Base-by-base conservation (phyloP, 2,113 vertebrate species). In the Edolisoma coerulescens region DNA sequence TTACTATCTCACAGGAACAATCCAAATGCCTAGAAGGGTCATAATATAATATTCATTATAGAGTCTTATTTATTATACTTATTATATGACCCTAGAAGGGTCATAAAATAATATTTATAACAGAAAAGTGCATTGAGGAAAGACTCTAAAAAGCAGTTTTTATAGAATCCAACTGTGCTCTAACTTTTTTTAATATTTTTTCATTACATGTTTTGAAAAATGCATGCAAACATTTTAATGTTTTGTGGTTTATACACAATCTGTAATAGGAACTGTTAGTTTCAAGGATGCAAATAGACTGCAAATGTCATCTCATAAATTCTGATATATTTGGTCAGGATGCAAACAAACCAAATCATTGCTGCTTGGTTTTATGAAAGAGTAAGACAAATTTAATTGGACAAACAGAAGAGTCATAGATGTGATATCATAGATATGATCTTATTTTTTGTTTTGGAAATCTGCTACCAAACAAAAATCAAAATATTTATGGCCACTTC, bases 81-180 rank as follows among this genome's bases (percentile, higher is more conserved):
- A 82, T 69, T 83, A 76, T 42, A 54, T 69, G 35, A 69, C 41
- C 41, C 22, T 61, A 49, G 63, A 63, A 84, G 35, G 4, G 5
- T 73, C 45, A 61, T 85, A 91, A 90, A 92, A 53, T 32, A 70
- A 14, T 91, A 82, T 93, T 89, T 96, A 82, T 79, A 71, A 26
- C 17, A 60, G 56, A 16, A 60, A 44, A 71, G 2, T 13, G 3
- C 41, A 20, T 35, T 79, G 30, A 88, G 14, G 17, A 64, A 85
- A 89, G 37, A 61, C 17, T 60, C 16, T 49, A 73, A 82, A 91
- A 82, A 68, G 3, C 7, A 60, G 6, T 33, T 93, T 90, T 83
- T 45, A 20, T 53, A 61, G 63, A 83, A 90, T 53, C 9, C 13
- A 65, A 33, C 39, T 44, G 14, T 88, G 18, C 3, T 70, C 1